Percentiles rank a stretch among this genome's conserved stretches.
Evolutionary conservation across 2,113 vertebrate genomes (phyloP).

Genomic region (Junco hyemalis): DNA sequence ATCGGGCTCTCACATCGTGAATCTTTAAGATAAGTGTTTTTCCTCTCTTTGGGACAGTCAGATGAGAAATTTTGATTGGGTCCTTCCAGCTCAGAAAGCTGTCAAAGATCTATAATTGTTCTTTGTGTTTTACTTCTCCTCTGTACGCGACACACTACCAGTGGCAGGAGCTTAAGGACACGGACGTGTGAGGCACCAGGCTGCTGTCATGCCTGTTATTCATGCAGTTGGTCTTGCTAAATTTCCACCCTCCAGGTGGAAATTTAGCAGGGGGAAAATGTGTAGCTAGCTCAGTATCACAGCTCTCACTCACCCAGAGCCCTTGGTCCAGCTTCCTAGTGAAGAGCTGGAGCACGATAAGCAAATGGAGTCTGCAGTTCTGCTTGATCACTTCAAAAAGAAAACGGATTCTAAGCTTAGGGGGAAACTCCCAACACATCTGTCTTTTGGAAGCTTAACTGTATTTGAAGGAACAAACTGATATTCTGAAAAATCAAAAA

Average conservation of each 20-base stretch:
- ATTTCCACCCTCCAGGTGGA: background rate
- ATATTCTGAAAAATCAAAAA: background rate
- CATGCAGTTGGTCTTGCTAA: background rate
- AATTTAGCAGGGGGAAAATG: background rate
- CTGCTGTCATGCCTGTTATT: fast-evolving
- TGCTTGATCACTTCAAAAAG: background rate
- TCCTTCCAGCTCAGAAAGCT: slow-evolving; percentile 33
- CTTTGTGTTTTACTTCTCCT: background rate
- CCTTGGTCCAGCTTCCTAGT: background rate
- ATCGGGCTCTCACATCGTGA: slow-evolving; percentile 85
- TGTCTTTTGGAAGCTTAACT: background rate
- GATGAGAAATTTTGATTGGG: slow-evolving; percentile 66
- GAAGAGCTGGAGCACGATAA: background rate
- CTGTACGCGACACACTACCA: fast-evolving
- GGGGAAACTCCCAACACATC: background rate
- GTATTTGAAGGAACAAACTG: background rate
- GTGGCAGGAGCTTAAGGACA: background rate
- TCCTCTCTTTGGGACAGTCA: slow-evolving; percentile 49
- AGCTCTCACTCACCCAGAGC: background rate
- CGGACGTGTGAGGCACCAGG: background rate
- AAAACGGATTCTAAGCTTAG: background rate
- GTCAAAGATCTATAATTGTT: slow-evolving; percentile 6
- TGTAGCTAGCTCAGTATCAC: background rate
- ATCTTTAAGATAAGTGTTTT: slow-evolving; percentile 81
- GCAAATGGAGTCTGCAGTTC: background rate